phyloP scores from a whole-genome alignment of 2,797 vertebrate genomes.

The Melanotaenia parkinsoni region DNA sequence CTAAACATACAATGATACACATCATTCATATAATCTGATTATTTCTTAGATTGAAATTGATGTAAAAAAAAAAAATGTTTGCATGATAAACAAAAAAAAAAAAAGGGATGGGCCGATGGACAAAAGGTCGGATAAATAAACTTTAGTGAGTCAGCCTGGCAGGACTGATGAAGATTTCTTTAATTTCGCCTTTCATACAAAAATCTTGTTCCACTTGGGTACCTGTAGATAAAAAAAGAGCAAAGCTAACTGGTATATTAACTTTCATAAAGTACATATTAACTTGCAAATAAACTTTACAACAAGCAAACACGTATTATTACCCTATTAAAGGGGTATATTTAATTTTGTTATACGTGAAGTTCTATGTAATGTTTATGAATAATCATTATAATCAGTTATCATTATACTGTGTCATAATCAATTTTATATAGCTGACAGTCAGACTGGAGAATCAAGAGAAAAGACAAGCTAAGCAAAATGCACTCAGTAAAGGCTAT shows the following conservation, averaged over 20 bases:
- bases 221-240: not conserved
- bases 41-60: constrained; percentile 4
- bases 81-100: not conserved
- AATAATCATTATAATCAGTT: too few species aligned
- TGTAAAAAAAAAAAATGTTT: not conserved
- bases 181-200: not conserved
- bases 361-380: too few species aligned
- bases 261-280: not conserved
- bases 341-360: too few species aligned
- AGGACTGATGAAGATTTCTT: constrained; percentile 1
- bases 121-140: constrained; percentile 7
- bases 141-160: not conserved
- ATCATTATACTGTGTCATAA: too few species aligned
- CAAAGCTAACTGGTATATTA: not conserved
- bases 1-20: not conserved
- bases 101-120: not conserved
- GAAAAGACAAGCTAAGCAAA: too few species aligned
- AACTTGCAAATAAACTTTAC: not conserved
- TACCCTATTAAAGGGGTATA: not conserved
- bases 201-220: too few species aligned
- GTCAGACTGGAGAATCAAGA: too few species aligned
- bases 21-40: constrained; percentile 1
- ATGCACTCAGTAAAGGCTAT: too few species aligned
- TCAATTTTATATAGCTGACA: too few species aligned
- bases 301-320: not conserved